Evolutionary conservation across 2,113 vertebrate species (phyloP), one percentile per base, ranked within the genome.

Genomic region (Pelusios castaneus): DNA sequence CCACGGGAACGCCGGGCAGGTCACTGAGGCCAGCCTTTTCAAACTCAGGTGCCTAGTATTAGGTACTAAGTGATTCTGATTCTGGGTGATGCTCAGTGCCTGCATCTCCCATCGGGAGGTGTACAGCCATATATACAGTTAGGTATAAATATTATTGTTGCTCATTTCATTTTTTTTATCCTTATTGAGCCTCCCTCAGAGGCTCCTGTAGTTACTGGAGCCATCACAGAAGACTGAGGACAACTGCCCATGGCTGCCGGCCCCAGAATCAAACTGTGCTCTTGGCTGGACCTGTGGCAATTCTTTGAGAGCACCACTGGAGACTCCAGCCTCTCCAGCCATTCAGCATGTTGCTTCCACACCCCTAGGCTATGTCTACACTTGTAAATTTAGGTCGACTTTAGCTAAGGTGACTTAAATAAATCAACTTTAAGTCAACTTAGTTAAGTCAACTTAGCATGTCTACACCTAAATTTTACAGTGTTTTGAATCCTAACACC

Each of bases 261-360:
- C 47, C 47, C 22, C 0, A 2, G 41, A 17, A 67, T 2, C 58
- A 78, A 82, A 70, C 49, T 11, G 34, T 89, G 19, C 63, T 55
- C 47, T 8, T 10, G 67, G 47, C 82, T 22, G 21, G 76, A 38
- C 19, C 49, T 47, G 16, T 0, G 1, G 67, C 34, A n/a, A 77
- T 67, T 14, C 14, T 21, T 34, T 82, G 78, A 1, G 6, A 9
- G 38, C 78, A 52, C 3, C 0, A 4, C 63, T 0, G 7, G 54
- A 47, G 56, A 79, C 29, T 19, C 34, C 79, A 1, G 1, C 2
- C 21, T 25, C 29, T 25, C 88, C 67, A 38, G 29, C 54, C 45
- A 52, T 21, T 16, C 19, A 3, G 5, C 19, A 45, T 29, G 6
- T 6, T 45, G 29, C 63, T 93, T 80, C 84, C 75, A 27, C 0